phyloP scores from a whole-genome alignment of 37 sponge, comb jelly and placozoan species.

The Aplysina aerophoba region DNA sequence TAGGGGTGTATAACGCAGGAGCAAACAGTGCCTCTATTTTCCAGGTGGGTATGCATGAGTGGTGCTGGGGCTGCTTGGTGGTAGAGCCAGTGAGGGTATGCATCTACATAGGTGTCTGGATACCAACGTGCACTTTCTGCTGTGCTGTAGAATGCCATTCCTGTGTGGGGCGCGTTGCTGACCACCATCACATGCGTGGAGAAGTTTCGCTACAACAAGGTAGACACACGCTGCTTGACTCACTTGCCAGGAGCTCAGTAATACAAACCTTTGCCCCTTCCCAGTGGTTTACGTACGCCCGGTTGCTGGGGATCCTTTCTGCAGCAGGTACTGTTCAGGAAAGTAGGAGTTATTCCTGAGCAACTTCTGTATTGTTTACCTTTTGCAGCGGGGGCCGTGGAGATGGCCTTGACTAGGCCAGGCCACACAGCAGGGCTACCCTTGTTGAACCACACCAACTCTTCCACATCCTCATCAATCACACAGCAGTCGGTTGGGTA shows the following conservation, averaged over 20 bases:
- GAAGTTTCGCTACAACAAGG: conserved; percentile 34
- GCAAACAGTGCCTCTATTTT: conserved; percentile 71
- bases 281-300: conserved; percentile 47
- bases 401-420: conserved; percentile 44
- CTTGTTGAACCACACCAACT: neutral
- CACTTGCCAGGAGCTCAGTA: neutral
- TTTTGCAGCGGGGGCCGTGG: conserved; percentile 64
- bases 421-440: neutral
- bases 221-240: neutral
- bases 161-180: conserved; percentile 63
- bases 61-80: too few relatives aligned
- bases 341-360: neutral
- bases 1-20: conserved; percentile 75
- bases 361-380: neutral
- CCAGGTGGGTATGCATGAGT: conserved; percentile 46
- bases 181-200: conserved; percentile 57
- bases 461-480: neutral
- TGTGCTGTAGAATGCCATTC: conserved; percentile 40
- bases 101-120: too few relatives aligned
- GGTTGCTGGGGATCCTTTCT: conserved; percentile 60
- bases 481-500: conserved; percentile 39
- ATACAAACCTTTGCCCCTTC: neutral
- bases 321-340: conserved; percentile 47
- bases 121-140: neutral
- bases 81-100: too few relatives aligned